These are phyloP conservation scores for Cinara cedri DNA, from an alignment of 2,888 invertebrate species.

Conservation along the genomic window DNA sequence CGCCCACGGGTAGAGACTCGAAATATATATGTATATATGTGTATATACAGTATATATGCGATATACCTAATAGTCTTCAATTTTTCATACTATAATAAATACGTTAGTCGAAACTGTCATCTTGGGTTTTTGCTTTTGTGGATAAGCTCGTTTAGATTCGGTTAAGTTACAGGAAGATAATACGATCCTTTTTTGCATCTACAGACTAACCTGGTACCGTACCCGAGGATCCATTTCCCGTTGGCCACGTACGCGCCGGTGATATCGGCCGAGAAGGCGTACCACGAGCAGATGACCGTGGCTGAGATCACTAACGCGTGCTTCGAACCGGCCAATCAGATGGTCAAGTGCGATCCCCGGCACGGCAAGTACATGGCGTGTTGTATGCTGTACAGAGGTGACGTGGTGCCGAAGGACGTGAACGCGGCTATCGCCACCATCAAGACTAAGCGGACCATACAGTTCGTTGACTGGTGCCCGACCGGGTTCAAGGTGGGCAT, in stretches of 20 bases:
- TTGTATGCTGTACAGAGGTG: conserved; percentile 68
- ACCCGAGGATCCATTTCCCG: conserved; percentile 72
- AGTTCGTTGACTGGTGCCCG: conserved; percentile 66
- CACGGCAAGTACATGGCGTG: conserved; percentile 66
- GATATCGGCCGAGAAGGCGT: conserved; percentile 67
- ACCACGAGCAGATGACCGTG: conserved; percentile 67
- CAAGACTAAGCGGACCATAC: conserved; percentile 69
- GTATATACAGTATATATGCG: no score
- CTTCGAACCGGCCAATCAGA: conserved; percentile 69
- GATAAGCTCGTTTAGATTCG: no score
- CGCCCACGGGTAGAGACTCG: no score
- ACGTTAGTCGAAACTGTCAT: no score
- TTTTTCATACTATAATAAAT: no score
- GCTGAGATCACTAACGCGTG: conserved; percentile 70
- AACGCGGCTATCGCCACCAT: conserved; percentile 69
- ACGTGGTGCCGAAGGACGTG: conserved; percentile 72
- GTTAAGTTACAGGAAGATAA: no score
- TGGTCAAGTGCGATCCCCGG: conserved; percentile 66
- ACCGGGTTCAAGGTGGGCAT: conserved; percentile 63
- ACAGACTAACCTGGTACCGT: conserved; percentile 70
- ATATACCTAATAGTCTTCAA: no score
- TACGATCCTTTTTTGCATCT: background rate
- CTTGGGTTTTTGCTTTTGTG: no score
- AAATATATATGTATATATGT: no score
- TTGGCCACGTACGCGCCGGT: conserved; percentile 68